Evolutionary conservation across 2,797 vertebrate species (phyloP).

Genomic region (Helostoma temminkii): DNA sequence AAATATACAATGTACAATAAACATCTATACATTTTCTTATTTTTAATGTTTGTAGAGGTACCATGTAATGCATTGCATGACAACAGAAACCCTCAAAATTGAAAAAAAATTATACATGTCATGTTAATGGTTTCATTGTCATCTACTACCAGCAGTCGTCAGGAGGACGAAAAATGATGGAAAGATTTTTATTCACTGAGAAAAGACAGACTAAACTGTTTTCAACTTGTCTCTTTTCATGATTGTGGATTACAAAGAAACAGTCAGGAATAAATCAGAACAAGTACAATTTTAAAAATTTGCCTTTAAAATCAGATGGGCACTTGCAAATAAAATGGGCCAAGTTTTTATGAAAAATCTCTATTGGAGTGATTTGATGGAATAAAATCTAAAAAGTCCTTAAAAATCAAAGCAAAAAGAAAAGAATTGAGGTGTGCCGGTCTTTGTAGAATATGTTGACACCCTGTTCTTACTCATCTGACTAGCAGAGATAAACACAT

Average conservation of each 20-base stretch:
- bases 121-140: background rate
- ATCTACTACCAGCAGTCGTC: background rate
- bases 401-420: background rate
- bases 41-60: no score
- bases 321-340: constrained; percentile 75
- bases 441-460: background rate
- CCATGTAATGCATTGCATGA: no score
- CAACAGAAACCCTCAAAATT: no score
- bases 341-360: constrained; percentile 61
- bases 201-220: background rate
- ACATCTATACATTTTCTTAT: no score
- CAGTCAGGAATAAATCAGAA: constrained; percentile 40
- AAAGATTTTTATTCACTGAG: constrained; percentile 33
- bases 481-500: constrained; percentile 53
- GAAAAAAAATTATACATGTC: constrained; percentile 15
- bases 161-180: constrained; percentile 8
- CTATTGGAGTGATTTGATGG: constrained; percentile 7
- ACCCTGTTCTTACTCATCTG: background rate
- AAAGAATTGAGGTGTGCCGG: constrained; percentile 15
- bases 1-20: no score
- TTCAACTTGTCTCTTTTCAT: constrained; percentile 27
- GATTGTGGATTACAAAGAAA: constrained; percentile 15
- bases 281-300: constrained; percentile 74
- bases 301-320: constrained; percentile 65
- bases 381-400: background rate